Base-by-base conservation (phyloP, 2,113 vertebrate genomes). In the Esox niger region DNA sequence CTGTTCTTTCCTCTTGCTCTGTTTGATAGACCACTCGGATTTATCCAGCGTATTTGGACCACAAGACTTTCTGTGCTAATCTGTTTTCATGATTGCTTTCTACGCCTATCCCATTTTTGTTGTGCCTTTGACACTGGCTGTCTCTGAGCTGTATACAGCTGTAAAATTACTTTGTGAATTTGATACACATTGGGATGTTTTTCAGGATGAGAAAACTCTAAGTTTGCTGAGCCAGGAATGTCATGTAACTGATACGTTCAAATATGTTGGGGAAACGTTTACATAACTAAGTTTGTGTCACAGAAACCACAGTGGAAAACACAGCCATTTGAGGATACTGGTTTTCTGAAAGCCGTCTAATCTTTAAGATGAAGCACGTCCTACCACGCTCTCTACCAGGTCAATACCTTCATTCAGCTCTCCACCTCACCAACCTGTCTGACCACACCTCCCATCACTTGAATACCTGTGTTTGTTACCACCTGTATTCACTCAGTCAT, bases 1-100 rank as follows among this genome's bases (percentile, higher is more conserved):
- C 52, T 56, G 68, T 7, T n/a, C 9, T 7, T 7, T 54, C 49
- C 20, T 54, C 9, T 26, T 49, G 17, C 66, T 70, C 57, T 54
- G 26, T 35, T 59, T 57, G 33, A 35, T n/a, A 61, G 20, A 3
- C 30, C 30, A 15, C 29, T 59, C 35, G 7, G 13, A 25, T 35
- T 17, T 52, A 6, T 52, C n/a, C n/a, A 61, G 31, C 31, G 27
- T 4, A 6, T 21, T 61, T 30, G 17, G 23, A 23, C 29, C 21
- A 3, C 30, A 17, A 10, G 17, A 3, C 38, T 17, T 43, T 43
- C 38, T 15, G 8, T 61, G 21, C 17, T 35, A 33, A 21, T 33
- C 10, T 61, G 29, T 7, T 31, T 61, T 30, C 35, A 31, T 61
- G 31, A 35, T 8, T 21, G 30, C 7, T 21, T 35, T 20, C 4